phyloP scores from a whole-genome alignment of 2,113 vertebrate species.

The Vombatus ursinus region DNA sequence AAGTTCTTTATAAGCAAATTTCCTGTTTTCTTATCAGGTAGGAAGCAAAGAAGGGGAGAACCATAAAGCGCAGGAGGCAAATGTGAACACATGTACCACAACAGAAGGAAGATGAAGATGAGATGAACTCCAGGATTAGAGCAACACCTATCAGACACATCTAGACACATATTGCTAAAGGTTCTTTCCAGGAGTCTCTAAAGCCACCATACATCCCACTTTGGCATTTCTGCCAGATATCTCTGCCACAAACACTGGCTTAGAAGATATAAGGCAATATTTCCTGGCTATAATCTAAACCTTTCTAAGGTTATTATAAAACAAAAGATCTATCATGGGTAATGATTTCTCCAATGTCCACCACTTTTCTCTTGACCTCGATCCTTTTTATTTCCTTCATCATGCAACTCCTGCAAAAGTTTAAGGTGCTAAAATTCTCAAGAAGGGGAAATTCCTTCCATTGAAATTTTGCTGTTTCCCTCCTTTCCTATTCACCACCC shows the following conservation, averaged over 20 bases:
- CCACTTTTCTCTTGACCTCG: neutral
- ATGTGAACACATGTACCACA: neutral
- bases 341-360: neutral
- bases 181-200: neutral
- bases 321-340: neutral
- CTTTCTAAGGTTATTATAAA: neutral
- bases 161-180: neutral
- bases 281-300: neutral
- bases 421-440: accelerated
- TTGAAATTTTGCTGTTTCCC: accelerated
- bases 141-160: neutral
- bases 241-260: neutral
- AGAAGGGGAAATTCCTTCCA: accelerated
- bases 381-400: neutral
- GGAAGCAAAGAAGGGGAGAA: neutral
- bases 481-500: no score
- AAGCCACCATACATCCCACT: neutral
- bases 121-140: neutral
- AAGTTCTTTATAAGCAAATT: neutral
- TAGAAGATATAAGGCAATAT: accelerated
- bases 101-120: neutral
- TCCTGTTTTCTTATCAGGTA: neutral
- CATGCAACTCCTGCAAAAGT: neutral
- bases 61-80: neutral
- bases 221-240: neutral